Evolutionary conservation across 2,113 vertebrate genomes (phyloP), one percentile per base, ranked within the genome.

Genomic region (Notiomystis cincta): DNA sequence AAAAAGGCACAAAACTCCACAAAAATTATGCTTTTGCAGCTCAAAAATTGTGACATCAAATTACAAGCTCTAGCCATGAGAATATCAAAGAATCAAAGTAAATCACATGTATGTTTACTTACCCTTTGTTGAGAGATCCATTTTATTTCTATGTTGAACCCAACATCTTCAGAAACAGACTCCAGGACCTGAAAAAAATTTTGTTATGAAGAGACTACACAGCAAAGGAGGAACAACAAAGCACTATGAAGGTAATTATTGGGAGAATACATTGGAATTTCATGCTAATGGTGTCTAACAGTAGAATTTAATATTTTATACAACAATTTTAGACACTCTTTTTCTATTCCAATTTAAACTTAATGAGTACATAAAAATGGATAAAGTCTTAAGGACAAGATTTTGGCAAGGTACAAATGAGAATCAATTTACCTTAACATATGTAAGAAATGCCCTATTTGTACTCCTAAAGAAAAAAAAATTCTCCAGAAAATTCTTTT

Each of bases 111-210:
- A 61, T 11, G 15, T 82, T 94, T 56, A 95, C 98, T 94, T 60
- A 99, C 99, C 97, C 98, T 99, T 97, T 99, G 97, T 48, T 99
- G 99, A 61, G 97, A 98, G 93, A 99, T 99, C 99, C 99, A 99
- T 94, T 99, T 99, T 48, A 99, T 98, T 97, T 99, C 99, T 86
- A 99, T 99, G 97, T 99, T 99, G 97, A 99, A 99, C 21, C 99
- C 99, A 87, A 99, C 98, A 56, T 98, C 91, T 73, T 99, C 98
- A 89, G 99, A 98, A 96, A 99, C 97, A 67, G 98, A 97, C 65
- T 99, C 99, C 92, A 99, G 98, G 73, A 99, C 98, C 99, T 99
- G 69, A 35, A 96, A 92, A 73, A 70, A 40, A 72, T 2, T 4
- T 25, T 15, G 40, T 70, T 37, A 61, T 90, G 19, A 93, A 91